Conservation (phyloP, 2,113 vertebrate species). For the Micromys minutus region DNA sequence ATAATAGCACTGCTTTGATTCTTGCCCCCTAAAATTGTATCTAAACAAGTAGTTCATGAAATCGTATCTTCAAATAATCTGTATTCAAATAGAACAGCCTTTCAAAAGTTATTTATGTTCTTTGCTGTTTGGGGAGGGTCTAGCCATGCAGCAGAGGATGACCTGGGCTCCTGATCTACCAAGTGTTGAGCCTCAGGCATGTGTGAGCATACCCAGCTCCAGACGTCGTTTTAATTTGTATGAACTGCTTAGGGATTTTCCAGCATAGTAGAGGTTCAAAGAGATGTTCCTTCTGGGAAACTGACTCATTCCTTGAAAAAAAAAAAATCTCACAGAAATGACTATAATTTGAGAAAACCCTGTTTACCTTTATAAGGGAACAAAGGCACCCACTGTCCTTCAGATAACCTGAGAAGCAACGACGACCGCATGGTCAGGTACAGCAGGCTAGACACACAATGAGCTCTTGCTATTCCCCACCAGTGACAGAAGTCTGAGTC, state of each 20-base stretch:
- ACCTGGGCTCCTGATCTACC: neutral
- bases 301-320: conserved; percentile 39
- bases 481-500: neutral
- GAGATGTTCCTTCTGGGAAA: neutral
- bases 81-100: neutral
- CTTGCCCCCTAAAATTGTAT: neutral
- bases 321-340: conserved; percentile 34
- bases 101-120: neutral
- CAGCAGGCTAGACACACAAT: neutral
- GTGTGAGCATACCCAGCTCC: neutral
- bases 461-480: no score
- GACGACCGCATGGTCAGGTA: neutral
- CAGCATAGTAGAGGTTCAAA: neutral
- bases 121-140: neutral
- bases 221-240: neutral
- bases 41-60: conserved; percentile 16
- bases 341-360: neutral
- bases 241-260: neutral
- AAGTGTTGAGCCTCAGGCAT: neutral
- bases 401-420: neutral
- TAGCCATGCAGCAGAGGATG: neutral
- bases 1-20: neutral
- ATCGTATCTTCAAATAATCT: neutral
- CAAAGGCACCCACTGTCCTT: neutral
- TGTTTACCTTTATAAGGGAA: conserved; percentile 33